Conservation (phyloP, 2,113 vertebrate genomes). For the Pedionomus torquatus region DNA sequence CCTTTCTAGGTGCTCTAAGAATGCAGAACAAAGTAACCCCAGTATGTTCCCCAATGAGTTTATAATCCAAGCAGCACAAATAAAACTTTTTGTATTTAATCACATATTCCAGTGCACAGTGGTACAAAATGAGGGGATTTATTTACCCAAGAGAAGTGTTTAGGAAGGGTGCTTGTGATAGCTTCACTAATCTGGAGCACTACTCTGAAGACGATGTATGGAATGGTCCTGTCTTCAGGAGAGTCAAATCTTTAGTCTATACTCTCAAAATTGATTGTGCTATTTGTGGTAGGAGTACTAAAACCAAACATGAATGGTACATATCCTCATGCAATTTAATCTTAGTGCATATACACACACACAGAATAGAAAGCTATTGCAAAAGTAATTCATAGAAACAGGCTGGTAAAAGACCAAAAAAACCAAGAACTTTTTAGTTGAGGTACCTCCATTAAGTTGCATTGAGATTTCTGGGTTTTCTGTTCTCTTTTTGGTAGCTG, state of each 20-base stretch:
- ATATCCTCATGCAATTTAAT: background rate
- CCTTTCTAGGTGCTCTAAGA: background rate
- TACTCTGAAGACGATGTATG: background rate
- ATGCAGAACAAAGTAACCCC: background rate
- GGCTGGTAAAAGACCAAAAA: background rate
- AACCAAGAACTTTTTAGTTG: background rate
- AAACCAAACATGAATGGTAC: background rate
- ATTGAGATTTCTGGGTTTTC: background rate
- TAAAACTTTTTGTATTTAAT: background rate
- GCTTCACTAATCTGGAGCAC: background rate
- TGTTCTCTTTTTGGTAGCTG: background rate
- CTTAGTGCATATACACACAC: background rate
- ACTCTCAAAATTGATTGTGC: background rate
- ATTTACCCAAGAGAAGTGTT: background rate
- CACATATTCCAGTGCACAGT: background rate
- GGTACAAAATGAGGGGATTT: background rate
- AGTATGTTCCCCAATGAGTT: background rate
- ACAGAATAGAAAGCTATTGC: background rate
- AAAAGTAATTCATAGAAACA: conserved; percentile 9
- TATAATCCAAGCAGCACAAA: background rate
- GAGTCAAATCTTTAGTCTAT: background rate
- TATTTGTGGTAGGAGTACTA: background rate
- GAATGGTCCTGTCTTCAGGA: background rate
- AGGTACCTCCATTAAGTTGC: background rate
- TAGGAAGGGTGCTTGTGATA: background rate